Evolutionary conservation across 2,888 invertebrate genomes (phyloP).

Genomic region (Mythimna ferrago): DNA sequence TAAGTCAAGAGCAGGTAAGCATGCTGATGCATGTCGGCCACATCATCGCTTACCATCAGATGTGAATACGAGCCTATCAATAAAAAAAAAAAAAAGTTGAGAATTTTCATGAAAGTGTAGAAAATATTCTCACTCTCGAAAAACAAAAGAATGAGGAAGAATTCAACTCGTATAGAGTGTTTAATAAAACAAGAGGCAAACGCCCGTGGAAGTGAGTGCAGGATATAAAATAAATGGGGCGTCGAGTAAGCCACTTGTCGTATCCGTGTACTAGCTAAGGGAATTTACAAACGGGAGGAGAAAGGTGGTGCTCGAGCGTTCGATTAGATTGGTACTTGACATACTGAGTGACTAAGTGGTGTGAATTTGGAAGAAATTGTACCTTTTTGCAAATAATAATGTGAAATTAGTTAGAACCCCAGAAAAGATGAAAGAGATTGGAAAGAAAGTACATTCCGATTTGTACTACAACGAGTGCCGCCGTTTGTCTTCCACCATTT

Average conservation of each 20-base stretch:
- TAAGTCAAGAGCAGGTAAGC: no score
- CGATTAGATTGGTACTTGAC: background rate
- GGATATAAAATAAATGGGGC: slow-evolving; percentile 47
- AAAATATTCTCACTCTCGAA: background rate
- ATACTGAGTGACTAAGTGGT: background rate
- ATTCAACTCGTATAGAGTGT: background rate
- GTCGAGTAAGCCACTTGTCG: slow-evolving; percentile 39
- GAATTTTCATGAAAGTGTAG: no score
- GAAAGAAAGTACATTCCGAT: no score
- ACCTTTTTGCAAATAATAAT: background rate
- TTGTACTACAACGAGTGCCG: no score
- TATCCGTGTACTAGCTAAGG: slow-evolving; percentile 10
- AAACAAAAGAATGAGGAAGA: slow-evolving; percentile 8
- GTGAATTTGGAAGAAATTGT: background rate
- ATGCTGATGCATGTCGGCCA: no score
- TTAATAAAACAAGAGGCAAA: slow-evolving; percentile 43
- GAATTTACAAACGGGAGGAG: slow-evolving; percentile 19
- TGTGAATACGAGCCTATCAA: no score
- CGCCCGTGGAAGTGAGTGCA: slow-evolving; percentile 26
- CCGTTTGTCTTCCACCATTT: no score
- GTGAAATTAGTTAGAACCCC: no score
- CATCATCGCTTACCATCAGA: no score
- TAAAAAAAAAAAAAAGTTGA: no score
- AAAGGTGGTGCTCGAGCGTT: slow-evolving; percentile 10
- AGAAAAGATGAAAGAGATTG: no score